These are phyloP conservation scores for Elysia crispata DNA, from an alignment of 2,888 invertebrate genomes.

Conservation along the genomic window DNA sequence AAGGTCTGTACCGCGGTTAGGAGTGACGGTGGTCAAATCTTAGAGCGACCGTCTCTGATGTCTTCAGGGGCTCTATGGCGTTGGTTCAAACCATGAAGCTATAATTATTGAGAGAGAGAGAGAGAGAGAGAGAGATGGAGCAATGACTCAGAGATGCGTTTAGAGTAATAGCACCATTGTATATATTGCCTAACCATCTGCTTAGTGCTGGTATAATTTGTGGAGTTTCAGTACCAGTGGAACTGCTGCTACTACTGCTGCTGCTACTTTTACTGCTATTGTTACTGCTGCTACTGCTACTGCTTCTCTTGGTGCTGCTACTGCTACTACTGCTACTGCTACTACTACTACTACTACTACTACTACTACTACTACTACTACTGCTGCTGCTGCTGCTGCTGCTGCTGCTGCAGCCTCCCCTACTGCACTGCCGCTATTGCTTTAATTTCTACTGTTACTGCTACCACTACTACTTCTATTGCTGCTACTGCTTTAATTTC, in stretches of 20 bases:
- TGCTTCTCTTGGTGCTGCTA: not conserved
- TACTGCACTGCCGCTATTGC: not conserved
- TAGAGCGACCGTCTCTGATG: too few species aligned
- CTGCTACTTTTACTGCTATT: not conserved
- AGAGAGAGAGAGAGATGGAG: too few species aligned
- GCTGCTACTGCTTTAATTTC: too few species aligned
- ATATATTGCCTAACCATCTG: too few species aligned
- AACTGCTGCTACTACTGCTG: not conserved
- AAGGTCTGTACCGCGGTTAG: too few species aligned
- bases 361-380: slow-evolving; percentile 9
- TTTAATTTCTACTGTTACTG: too few species aligned
- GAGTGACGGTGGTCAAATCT: too few species aligned
- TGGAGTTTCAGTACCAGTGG: not conserved
- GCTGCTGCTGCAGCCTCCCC: not conserved
- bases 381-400: not conserved
- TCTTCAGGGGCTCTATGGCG: too few species aligned
- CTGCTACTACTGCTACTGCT: not conserved
- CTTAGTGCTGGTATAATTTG: not conserved
- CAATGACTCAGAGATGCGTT: too few species aligned
- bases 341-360: slow-evolving; percentile 9
- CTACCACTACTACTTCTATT: not conserved
- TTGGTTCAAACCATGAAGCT: too few species aligned
- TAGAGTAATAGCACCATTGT: too few species aligned
- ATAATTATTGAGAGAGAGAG: too few species aligned
- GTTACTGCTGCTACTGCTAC: not conserved